Evolutionary conservation across 2,888 invertebrate species (phyloP).

Genomic region (Reticulitermes lucifugus): DNA sequence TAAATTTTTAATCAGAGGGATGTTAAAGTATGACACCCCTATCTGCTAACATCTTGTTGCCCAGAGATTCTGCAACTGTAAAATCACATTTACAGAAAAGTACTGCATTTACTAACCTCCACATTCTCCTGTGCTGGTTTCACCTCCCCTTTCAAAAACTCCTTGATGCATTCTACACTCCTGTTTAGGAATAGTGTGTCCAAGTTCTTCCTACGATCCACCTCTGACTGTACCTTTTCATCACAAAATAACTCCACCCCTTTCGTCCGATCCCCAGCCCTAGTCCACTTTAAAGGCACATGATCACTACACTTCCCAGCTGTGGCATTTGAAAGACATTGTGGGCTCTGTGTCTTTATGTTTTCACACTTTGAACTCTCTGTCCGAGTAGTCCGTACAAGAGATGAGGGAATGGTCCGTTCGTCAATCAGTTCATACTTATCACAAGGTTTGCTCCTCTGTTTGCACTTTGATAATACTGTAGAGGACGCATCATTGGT

Average conservation of each 20-base stretch:
- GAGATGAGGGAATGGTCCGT: background rate
- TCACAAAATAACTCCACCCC: background rate
- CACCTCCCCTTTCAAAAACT: background rate
- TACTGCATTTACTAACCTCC: background rate
- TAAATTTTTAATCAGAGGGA: no score
- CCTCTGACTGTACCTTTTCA: background rate
- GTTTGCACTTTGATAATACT: conserved; percentile 1
- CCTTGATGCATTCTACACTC: conserved; percentile 11
- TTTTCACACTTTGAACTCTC: background rate
- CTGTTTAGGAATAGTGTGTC: conserved; percentile 11
- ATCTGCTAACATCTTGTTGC: no score
- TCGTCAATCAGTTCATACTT: conserved; percentile 26
- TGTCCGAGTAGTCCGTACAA: conserved; percentile 5
- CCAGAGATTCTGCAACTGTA: no score
- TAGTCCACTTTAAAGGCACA: conserved; percentile 27
- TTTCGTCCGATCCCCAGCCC: background rate
- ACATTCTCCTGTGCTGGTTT: background rate
- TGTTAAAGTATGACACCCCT: no score
- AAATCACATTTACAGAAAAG: background rate
- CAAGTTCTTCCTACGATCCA: background rate
- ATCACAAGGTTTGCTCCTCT: conserved; percentile 23
- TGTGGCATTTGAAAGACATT: conserved; percentile 35
- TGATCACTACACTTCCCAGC: background rate
- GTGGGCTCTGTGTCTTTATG: background rate
- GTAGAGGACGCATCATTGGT: conserved; percentile 57